Conservation (phyloP, 2,113 vertebrate species). For the Pagrus major region DNA sequence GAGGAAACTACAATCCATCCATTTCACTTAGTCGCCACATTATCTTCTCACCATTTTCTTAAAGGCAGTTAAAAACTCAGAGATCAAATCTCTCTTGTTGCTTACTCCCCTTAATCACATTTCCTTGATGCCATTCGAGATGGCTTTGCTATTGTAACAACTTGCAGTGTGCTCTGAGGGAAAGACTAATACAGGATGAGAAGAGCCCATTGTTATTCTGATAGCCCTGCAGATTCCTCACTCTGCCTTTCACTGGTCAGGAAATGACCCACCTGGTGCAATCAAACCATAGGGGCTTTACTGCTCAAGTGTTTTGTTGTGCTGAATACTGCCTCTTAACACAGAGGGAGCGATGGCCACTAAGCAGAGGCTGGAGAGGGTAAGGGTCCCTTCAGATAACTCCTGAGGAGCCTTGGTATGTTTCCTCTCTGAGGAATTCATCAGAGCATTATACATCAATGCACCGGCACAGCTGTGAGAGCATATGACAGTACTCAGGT, state of each 20-base stretch:
- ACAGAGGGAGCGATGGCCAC: conserved; percentile 20
- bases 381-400: conserved; percentile 46
- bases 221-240: conserved; percentile 25
- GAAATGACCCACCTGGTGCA: conserved; percentile 70
- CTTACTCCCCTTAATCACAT: conserved; percentile 22
- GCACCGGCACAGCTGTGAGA: conserved; percentile 24
- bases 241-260: conserved; percentile 42
- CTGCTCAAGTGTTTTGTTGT: conserved; percentile 70
- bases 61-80: not conserved
- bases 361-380: conserved; percentile 45
- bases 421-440: conserved; percentile 24
- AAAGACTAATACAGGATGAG: conserved; percentile 34
- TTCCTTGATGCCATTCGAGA: conserved; percentile 30
- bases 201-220: conserved; percentile 52
- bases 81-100: conserved; percentile 2
- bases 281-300: conserved; percentile 53
- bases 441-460: conserved; percentile 34
- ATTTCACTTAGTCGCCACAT: not conserved
- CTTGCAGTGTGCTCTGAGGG: not conserved
- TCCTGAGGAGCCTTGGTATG: conserved; percentile 27
- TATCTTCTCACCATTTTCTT: not conserved
- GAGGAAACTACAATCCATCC: not conserved
- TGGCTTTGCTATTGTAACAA: conserved; percentile 38
- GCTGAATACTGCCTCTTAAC: conserved; percentile 50
- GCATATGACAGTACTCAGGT: conserved; percentile 27